Evolutionary conservation across 2,797 vertebrate genomes (phyloP), one percentile per base, ranked within the genome.

Genomic region (Pipistrellus pygmaeus): DNA sequence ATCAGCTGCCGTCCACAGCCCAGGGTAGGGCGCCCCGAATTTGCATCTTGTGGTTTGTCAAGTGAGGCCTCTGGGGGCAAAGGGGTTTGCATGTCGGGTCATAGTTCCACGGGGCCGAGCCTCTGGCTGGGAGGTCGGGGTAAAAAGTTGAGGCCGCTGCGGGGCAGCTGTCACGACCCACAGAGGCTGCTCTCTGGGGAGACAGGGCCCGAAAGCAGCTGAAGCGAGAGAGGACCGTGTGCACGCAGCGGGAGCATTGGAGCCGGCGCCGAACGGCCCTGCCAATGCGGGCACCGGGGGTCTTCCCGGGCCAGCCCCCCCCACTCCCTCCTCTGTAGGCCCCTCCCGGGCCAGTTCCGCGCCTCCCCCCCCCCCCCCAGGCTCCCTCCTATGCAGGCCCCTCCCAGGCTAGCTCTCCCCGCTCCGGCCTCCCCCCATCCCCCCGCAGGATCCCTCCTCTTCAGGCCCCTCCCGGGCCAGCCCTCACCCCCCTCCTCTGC

Each of bases 131-230:
- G 48, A 23, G 21, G 76, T 15, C 51, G 82, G 73, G 87, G 53
- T 71, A 68, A 92, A 86, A 90, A 90, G 95, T 90, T 93, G 95
- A 95, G 77, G 94, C 91, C 64, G 2, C 91, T 46, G 64, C 85
- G 91, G 93, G 95, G 84, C 95, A 77, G 93, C 87, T 86, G 82
- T 97, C 95, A 96, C 90, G 93, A 97, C 91, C 96, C 84, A 89
- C 77, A 32, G 81, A 94, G 51, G 23, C 94, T 96, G 68, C 77
- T 35, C 38, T 92, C 96, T 94, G 91, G 13, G 46, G 94, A 95
- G 95, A 95, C 95, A 41, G 76, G 88, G 71, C 80, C 83, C 96
- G 80, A 88, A 95, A 92, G 94, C 89, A 94, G 95, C 86, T 90
- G 73, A 73, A 93, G 84, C 82, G 84, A 72, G 94, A 95, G 87